phyloP scores from a whole-genome alignment of 2,113 vertebrate species.

The Parotia lawesii region DNA sequence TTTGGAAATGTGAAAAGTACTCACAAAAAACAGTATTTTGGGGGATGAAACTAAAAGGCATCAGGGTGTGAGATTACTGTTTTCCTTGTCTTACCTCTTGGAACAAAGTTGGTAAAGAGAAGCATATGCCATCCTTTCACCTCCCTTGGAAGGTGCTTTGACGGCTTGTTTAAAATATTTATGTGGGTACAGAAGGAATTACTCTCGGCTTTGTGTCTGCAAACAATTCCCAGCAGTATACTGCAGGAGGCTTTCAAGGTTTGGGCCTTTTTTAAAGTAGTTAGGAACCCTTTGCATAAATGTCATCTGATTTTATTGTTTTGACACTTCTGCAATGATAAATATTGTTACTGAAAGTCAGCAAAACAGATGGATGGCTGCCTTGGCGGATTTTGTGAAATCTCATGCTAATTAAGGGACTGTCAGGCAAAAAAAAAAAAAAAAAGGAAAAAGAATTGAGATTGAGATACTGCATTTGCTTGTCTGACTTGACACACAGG shows the following conservation, averaged over 20 bases:
- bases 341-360: conserved; percentile 64
- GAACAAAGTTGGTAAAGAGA: neutral
- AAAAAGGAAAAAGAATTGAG: neutral
- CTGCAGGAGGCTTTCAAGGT: conserved; percentile 30
- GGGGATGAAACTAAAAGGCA: neutral
- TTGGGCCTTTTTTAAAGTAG: conserved; percentile 22
- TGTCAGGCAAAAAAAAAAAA: neutral
- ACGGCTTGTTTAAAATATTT: conserved; percentile 16
- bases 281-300: conserved; percentile 52
- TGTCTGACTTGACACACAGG: neutral
- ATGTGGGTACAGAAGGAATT: conserved; percentile 3
- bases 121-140: neutral
- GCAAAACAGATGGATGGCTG: conserved; percentile 64
- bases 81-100: neutral
- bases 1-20: neutral
- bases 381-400: conserved; percentile 45
- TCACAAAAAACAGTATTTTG: neutral
- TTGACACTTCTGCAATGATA: conserved; percentile 59
- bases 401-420: conserved; percentile 62
- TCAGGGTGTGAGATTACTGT: neutral
- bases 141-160: neutral
- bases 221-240: conserved; percentile 16
- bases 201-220: conserved; percentile 20
- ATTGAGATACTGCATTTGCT: neutral
- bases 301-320: conserved; percentile 62